A percentile compares a stretch with the other conserved stretches of the same genome.
These are phyloP conservation scores for Phrynosoma platyrhinos DNA, from an alignment of 2,113 vertebrate genomes.

Conservation along the genomic window DNA sequence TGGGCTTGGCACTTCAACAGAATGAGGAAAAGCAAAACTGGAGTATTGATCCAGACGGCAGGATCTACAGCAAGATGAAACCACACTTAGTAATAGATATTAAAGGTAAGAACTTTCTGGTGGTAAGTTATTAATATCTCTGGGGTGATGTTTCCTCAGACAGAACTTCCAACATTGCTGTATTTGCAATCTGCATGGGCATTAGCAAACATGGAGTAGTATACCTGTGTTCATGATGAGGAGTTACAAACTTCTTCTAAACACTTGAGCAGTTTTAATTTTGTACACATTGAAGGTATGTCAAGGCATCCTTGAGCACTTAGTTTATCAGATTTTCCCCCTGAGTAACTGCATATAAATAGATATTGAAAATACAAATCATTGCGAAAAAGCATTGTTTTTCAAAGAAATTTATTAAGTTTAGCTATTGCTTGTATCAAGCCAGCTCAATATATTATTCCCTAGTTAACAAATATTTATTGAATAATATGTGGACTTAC, in stretches of 20 bases:
- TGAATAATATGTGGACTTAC: not conserved
- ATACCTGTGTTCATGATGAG: not conserved
- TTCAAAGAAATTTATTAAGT: no score
- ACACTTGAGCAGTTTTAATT: not conserved
- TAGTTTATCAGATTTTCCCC: not conserved
- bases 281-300: not conserved
- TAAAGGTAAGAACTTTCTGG: slow-evolving; percentile 89
- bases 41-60: slow-evolving; percentile 87
- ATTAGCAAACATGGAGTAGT: not conserved
- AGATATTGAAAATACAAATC: not conserved
- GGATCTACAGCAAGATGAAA: slow-evolving; percentile 86
- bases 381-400: not conserved
- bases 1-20: slow-evolving; percentile 84
- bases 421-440: not conserved
- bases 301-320: not conserved
- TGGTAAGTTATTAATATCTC: not conserved
- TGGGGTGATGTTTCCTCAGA: not conserved
- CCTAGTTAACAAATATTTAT: not conserved
- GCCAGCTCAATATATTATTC: not conserved
- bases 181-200: not conserved
- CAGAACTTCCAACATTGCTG: not conserved
- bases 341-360: not conserved
- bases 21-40: slow-evolving; percentile 87
- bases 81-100: slow-evolving; percentile 91
- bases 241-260: not conserved